Evolutionary conservation across 2,113 vertebrate species (phyloP), one percentile per base, ranked within the genome.

Genomic region (Zapornia atra): DNA sequence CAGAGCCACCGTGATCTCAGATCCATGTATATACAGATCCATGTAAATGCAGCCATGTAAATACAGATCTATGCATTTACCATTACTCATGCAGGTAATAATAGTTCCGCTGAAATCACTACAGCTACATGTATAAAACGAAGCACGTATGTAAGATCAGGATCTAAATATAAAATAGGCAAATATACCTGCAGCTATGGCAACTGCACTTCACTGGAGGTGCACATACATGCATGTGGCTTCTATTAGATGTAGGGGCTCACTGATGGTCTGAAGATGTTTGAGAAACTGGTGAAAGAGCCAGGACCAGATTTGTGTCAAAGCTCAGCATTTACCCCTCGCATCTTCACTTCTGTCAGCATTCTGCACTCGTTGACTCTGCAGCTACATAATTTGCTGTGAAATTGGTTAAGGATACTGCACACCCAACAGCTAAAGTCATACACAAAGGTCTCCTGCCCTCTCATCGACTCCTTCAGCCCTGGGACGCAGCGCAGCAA

Each of bases 1-100:
- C 96, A 95, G 91, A 86, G 72, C 86, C 80, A 15, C 26, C 6
- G 11, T 71, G 91, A 78, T 90, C 92, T 86, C 76, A 70, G 90
- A 71, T 15, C 84, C 50, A 77, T 89, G 71, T 70, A 82, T 86
- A 92, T 91, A 80, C 89, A 92, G 89, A 96, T 94, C 79, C 80
- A 96, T 92, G 95, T 93, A 97, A 93, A 96, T 94, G 11, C 51
- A 60, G 38, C 82, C 90, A 90, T 93, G 88, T 96, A 96, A 95
- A 96, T 97, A 57, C 42, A n/a, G 75, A 93, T 92, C 80, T 91
- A 22, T 96, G 95, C 38, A 69, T 60, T 92, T 92, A 61, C 79
- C 94, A 96, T 96, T 94, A 87, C 91, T 92, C 89, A 96, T 87
- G 81, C 9, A 6, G 84, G 83, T 95, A 92, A 97, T 96, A 92